Base-by-base conservation (phyloP, 2,888 invertebrate species). In the Ormyrus rosae region DNA sequence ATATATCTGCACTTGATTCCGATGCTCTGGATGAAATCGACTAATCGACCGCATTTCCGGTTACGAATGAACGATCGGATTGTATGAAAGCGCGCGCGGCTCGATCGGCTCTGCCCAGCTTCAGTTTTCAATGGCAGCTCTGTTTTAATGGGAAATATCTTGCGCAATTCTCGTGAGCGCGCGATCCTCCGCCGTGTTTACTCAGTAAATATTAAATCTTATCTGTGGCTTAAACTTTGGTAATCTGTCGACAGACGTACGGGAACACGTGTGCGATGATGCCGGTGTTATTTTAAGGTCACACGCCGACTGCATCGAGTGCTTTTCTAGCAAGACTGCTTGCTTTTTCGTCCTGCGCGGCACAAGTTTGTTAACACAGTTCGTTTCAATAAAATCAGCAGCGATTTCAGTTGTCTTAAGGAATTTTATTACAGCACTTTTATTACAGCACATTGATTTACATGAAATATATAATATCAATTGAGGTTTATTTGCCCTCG, bases 1-100 rank as follows among this genome's bases (percentile, higher is more conserved):
- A 50, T 55, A 69, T 8, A 51, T 71, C 7, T n/a, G 78, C 72
- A 63, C 68, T 61, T 55, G 55, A 69, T 64, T 58, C 46, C 65
- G 50, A 60, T 46, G 76, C 69, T 53, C 8, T 11, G 55, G n/a
- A 48, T 53, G 6, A 73, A 76, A 80, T 77, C 75, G 73, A 65
- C 77, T 77, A 81, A 81, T 81, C 73, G 81, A 77, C 63, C 69
- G 60, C 50, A 67, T 71, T 78, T 78, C 75, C 78, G 70, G 63
- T 60, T 69, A 72, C 76, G 56, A 63, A 61, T 56, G 67, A 80
- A 77, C 56, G 61, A 76, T 64, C 73, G 48, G 68, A 71, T 71
- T 75, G 74, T 51, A 51, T 5, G 46, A 51, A 60, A 13, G 65
- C n/a, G 61, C 50, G 65, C n/a, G 56, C 55, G 8, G 45, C 8